Percentiles rank a stretch among this genome's conserved stretches.
Evolutionary conservation across 1,140 invertebrate genomes (phyloP).

Genomic region (Metaphire vulgaris): DNA sequence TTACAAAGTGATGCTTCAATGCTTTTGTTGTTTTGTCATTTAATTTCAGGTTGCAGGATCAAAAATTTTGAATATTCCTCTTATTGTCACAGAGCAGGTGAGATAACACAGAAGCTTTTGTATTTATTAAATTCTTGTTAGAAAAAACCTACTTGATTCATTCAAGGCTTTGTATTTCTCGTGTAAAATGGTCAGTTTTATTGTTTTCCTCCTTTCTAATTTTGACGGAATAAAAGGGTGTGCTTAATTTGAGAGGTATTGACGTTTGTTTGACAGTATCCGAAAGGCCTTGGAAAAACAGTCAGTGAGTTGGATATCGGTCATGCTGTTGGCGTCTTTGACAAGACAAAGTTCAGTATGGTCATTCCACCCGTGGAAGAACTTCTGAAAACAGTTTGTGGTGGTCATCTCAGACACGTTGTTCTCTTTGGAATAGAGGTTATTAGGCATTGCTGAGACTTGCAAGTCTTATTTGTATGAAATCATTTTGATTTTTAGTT

Average conservation of each 20-base stretch:
- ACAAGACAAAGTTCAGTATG: conserved; percentile 82
- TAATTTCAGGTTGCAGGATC: conserved; percentile 55
- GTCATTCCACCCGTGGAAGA: conserved; percentile 64
- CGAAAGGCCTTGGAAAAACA: conserved; percentile 69
- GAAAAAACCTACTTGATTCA: conserved; percentile 14
- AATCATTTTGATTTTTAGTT: too few species aligned
- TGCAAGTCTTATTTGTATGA: too few species aligned
- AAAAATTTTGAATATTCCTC: conserved; percentile 68
- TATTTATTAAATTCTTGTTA: not conserved
- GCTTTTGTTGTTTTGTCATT: too few species aligned
- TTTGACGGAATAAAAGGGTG: not conserved
- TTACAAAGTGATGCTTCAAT: too few species aligned
- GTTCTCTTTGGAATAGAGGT: conserved; percentile 78
- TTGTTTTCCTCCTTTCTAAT: not conserved
- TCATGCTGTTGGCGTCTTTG: conserved; percentile 58
- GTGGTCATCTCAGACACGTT: conserved; percentile 54
- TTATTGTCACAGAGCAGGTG: conserved; percentile 71
- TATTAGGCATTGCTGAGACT: not conserved
- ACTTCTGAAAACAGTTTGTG: conserved; percentile 43
- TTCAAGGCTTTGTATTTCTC: not conserved
- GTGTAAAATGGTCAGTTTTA: not conserved
- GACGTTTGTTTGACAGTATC: conserved; percentile 54
- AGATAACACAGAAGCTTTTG: not conserved
- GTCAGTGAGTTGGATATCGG: conserved; percentile 60
- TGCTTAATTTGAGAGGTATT: not conserved